phyloP scores from a whole-genome alignment of 1,140 invertebrate genomes.

The Aphelenchoides fujianensis region DNA sequence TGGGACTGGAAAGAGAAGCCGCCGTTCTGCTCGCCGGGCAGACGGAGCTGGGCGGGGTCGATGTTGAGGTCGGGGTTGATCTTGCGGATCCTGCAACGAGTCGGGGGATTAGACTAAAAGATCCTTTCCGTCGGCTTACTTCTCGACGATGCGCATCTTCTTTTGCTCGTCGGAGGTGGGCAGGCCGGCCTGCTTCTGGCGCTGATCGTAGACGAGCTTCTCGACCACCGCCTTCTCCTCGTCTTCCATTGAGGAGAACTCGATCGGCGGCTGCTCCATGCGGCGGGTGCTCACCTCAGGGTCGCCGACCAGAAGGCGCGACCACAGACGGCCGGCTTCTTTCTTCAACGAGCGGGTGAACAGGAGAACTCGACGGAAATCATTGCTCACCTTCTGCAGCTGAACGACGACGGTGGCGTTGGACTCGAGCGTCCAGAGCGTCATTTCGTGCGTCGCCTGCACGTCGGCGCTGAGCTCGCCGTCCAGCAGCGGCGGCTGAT shows the following conservation, averaged over 20 bases:
- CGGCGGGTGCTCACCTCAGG: slow-evolving; percentile 95
- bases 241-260: slow-evolving; percentile 90
- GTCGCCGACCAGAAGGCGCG: slow-evolving; percentile 78
- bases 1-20: too few relatives aligned
- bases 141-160: slow-evolving; percentile 88
- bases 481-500: slow-evolving; percentile 82
- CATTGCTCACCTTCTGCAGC: slow-evolving; percentile 77
- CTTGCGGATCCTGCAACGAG: not conserved
- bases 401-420: slow-evolving; percentile 60
- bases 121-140: not conserved
- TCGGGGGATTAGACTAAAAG: not conserved
- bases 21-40: not conserved
- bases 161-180: slow-evolving; percentile 98
- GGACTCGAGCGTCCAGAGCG: not conserved
- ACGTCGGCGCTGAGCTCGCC: slow-evolving; percentile 83
- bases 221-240: slow-evolving; percentile 93
- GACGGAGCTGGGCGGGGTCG: not conserved
- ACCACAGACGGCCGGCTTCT: slow-evolving; percentile 99
- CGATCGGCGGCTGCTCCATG: slow-evolving; percentile 94
- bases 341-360: slow-evolving; percentile 61
- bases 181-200: slow-evolving; percentile 82
- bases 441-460: slow-evolving; percentile 91
- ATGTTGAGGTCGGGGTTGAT: not conserved
- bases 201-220: slow-evolving; percentile 94
- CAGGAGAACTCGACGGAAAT: too few relatives aligned